Conservation (phyloP, 2,797 vertebrate genomes). For the Thamnophis elegans region DNA sequence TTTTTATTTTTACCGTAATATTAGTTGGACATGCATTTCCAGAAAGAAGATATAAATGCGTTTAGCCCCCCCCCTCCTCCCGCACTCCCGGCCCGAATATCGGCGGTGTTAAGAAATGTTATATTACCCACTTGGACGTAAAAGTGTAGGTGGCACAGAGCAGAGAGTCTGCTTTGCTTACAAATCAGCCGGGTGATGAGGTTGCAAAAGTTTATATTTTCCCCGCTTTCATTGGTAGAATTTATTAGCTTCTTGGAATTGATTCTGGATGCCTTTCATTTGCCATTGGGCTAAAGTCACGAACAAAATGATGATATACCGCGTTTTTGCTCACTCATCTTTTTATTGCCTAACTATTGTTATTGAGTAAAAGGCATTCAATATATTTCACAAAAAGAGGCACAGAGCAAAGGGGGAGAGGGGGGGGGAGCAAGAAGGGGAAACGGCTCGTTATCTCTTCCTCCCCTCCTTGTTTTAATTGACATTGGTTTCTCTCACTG, state of each 20-base stretch:
- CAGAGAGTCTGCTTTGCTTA: conserved; percentile 60
- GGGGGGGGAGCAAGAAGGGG: not conserved
- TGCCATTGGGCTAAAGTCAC: conserved; percentile 67
- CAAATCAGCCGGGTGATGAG: conserved; percentile 66
- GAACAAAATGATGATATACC: conserved; percentile 59
- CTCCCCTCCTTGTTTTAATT: conserved; percentile 17
- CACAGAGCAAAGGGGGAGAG: conserved; percentile 15
- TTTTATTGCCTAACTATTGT: conserved; percentile 64
- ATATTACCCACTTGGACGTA: conserved; percentile 63
- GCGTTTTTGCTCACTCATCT: conserved; percentile 65
- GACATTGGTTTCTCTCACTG: conserved; percentile 35
- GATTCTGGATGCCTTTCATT: conserved; percentile 73
- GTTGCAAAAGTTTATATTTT: conserved; percentile 65
- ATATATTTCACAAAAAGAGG: conserved; percentile 49
- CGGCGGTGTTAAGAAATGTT: conserved; percentile 46
- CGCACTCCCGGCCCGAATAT: conserved; percentile 27
- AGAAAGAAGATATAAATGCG: conserved; percentile 50
- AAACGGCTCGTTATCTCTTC: not conserved
- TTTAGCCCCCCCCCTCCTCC: conserved; percentile 41
- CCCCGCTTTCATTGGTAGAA: conserved; percentile 58
- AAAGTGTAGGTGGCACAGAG: conserved; percentile 57
- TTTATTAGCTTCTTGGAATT: conserved; percentile 71
- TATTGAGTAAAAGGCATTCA: conserved; percentile 58
- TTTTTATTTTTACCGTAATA: conserved; percentile 63
- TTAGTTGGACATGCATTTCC: conserved; percentile 59